Evolutionary conservation across 2,888 invertebrate species (phyloP).

Genomic region (Drosophila tripunctata): DNA sequence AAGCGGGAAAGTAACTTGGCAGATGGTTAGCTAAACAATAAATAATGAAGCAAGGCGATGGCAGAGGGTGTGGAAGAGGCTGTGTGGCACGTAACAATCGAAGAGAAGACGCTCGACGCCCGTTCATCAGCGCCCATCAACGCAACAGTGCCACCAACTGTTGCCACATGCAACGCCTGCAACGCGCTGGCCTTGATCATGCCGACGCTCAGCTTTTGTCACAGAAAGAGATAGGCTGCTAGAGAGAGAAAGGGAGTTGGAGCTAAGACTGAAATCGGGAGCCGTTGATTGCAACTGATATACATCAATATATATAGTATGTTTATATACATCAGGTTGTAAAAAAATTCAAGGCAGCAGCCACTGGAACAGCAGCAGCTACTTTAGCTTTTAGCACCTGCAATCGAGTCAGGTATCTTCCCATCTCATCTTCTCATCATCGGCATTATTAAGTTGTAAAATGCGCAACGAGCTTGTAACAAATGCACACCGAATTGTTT

Average conservation of each 20-base stretch:
- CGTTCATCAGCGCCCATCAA: conserved; percentile 58
- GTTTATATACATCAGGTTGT: conserved; percentile 55
- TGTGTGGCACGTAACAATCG: conserved; percentile 53
- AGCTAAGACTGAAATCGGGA: conserved; percentile 56
- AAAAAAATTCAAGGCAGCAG: conserved; percentile 48
- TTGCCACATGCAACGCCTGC: conserved; percentile 17
- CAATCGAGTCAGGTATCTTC: conserved; percentile 52
- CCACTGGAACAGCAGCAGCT: conserved; percentile 49
- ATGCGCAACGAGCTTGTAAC: conserved; percentile 26
- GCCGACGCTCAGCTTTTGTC: conserved; percentile 58
- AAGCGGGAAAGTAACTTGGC: no score
- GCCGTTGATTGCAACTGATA: conserved; percentile 68
- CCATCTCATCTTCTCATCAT: conserved; percentile 54
- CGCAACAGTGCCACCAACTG: conserved; percentile 20
- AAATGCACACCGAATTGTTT: conserved; percentile 4
- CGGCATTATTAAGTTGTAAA: conserved; percentile 61
- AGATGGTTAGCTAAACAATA: conserved; percentile 37
- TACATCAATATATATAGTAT: conserved; percentile 58
- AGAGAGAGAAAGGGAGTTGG: not conserved
- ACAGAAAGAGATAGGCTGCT: conserved; percentile 5
- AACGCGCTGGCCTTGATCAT: conserved; percentile 56
- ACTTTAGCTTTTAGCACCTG: conserved; percentile 65
- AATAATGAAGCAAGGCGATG: conserved; percentile 61
- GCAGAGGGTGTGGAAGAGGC: conserved; percentile 1
- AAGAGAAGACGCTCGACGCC: conserved; percentile 41